A percentile compares a stretch with the other conserved stretches of the same genome.
Conservation (phyloP, 2,797 vertebrate species). For the Arnoldichthys spilopterus region DNA sequence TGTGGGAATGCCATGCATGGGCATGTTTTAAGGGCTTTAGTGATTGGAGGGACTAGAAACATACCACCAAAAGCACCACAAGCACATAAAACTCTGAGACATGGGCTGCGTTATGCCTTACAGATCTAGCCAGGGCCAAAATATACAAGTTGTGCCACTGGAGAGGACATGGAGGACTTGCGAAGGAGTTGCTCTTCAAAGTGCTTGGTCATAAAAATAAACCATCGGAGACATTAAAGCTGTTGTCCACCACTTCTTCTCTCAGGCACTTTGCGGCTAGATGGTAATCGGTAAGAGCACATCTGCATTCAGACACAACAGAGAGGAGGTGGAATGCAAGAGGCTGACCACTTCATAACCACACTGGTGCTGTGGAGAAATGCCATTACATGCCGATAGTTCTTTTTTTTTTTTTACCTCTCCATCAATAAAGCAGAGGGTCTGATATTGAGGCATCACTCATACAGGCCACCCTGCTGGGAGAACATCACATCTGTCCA, state of each 20-base stretch:
- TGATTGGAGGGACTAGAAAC: constrained; percentile 13
- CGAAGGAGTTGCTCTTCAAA: constrained; percentile 27
- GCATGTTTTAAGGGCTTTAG: constrained; percentile 2
- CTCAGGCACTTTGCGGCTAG: constrained; percentile 24
- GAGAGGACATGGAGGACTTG: constrained; percentile 23
- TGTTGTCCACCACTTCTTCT: constrained; percentile 37
- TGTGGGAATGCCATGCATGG: constrained; percentile 17
- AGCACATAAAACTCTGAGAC: background rate
- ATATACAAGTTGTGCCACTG: constrained; percentile 13
- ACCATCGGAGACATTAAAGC: constrained; percentile 40
- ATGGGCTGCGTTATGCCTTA: background rate
- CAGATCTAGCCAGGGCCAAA: constrained; percentile 5
- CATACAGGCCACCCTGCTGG: background rate
- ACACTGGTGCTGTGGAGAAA: constrained; percentile 31
- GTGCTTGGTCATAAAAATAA: constrained; percentile 40
- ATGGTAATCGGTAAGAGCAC: constrained; percentile 41
- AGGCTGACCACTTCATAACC: constrained; percentile 47
- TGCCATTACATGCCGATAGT: constrained; percentile 35
- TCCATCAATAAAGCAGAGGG: constrained; percentile 33
- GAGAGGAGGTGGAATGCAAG: constrained; percentile 7
- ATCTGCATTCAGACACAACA: constrained; percentile 23
- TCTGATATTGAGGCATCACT: constrained; percentile 25
- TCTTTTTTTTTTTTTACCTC: background rate
- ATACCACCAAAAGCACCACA: constrained; percentile 11
- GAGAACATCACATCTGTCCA: background rate